These are phyloP conservation scores for Leistus spinibarbis DNA, from an alignment of 2,888 invertebrate species.

Conservation along the genomic window DNA sequence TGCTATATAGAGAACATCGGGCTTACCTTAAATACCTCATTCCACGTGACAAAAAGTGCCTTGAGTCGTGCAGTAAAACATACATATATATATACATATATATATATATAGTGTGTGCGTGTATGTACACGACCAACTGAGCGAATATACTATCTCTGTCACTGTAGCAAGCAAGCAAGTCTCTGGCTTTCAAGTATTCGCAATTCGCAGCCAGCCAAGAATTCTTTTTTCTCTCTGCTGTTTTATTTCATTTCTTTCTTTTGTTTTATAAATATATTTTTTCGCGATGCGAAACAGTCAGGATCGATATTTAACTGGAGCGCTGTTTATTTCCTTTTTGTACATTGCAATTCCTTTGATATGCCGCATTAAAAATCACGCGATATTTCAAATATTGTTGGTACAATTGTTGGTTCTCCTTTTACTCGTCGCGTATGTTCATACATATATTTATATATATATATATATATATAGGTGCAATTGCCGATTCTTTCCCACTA, in stretches of 20 bases:
- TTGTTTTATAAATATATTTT: not conserved
- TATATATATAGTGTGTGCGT: not conserved
- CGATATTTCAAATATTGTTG: slow-evolving; percentile 60
- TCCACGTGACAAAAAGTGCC: not conserved
- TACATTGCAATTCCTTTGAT: slow-evolving; percentile 52
- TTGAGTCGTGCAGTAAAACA: not conserved
- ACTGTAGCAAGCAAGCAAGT: not conserved
- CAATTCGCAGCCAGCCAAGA: not conserved
- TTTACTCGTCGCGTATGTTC: not conserved
- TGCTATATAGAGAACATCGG: not conserved
- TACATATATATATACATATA: not conserved
- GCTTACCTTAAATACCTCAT: not conserved
- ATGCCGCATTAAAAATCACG: slow-evolving; percentile 59
- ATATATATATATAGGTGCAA: not conserved
- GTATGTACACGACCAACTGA: not conserved
- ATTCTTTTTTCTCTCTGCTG: not conserved
- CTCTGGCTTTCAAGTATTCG: not conserved
- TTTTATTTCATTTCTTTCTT: slow-evolving; percentile 18
- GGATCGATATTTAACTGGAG: slow-evolving; percentile 58
- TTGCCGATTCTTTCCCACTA: not conserved
- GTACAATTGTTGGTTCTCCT: not conserved
- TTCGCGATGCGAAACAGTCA: slow-evolving; percentile 42
- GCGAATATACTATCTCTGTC: not conserved
- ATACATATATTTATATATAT: no score
- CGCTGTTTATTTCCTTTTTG: slow-evolving; percentile 49